Base-by-base conservation (phyloP, 2,888 invertebrate genomes). In the Lampropteryx suffumata region DNA sequence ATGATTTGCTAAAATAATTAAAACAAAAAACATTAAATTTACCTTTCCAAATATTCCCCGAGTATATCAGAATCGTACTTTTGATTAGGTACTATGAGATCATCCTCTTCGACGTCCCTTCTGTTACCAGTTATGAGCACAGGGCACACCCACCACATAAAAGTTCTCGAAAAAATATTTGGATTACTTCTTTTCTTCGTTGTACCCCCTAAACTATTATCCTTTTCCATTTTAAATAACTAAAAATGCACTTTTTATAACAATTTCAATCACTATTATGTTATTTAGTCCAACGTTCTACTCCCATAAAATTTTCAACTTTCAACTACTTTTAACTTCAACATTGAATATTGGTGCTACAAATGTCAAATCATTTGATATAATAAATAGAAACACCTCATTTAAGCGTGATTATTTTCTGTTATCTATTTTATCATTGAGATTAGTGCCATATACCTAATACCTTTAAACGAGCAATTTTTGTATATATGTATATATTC, bases 61-160 rank as follows among this genome's bases (percentile, higher is more conserved):
- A 94, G 84, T 54, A 65, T 67, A 33, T 91, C 85, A 0, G 94
- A 93, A 53, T 89, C 82, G 65, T 94, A 95, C 56, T 90, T 86
- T 42, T 92, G 89, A 6, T 93, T 82, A 0, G 93, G 91, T 34
- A 75, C 55, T 21, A 94, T 93, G 14, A 96, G 84, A 78, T 96
- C 95, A 6, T 89, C 82, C 42, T 94, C 90, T 62, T 92, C 92
- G 8, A 96, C 82, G 52, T 93, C 92, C 58, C 91, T 84, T 65
- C 73, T 87, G 49, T 90, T 89, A 3, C 94, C 94, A 61, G 89
- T 91, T 46, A 87, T 76, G 6, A 91, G 65, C 42, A 90, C 83
- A 6, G 91, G 91, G 55, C 84, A 84, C 50, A 90, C 71, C 91
- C 91, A 91, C 71, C 90, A 90, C 28, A 90, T 63, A 54, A 90